Evolutionary conservation across 2,888 invertebrate genomes (phyloP).

Genomic region (Drosophila antonietae): DNA sequence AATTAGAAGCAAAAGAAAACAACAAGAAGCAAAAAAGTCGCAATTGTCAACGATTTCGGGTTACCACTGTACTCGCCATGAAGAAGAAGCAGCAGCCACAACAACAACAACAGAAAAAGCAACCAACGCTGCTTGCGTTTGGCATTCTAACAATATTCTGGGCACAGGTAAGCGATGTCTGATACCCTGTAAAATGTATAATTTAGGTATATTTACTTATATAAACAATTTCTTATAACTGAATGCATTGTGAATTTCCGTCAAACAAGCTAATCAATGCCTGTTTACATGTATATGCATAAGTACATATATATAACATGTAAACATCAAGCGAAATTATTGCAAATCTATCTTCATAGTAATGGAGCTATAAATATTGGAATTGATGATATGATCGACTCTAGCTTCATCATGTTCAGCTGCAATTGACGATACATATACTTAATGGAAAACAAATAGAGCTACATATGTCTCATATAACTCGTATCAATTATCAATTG

Average conservation of each 20-base stretch:
- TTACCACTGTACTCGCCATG: slow-evolving; percentile 50
- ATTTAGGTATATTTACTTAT: background rate
- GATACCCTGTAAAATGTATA: background rate
- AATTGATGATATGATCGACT: background rate
- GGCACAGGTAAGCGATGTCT: slow-evolving; percentile 52
- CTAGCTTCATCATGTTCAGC: too few relatives aligned
- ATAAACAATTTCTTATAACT: background rate
- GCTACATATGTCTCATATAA: background rate
- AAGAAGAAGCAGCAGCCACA: slow-evolving; percentile 36
- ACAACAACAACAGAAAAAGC: slow-evolving; percentile 20
- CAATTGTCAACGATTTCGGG: slow-evolving; percentile 26
- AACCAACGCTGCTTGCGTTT: slow-evolving; percentile 40
- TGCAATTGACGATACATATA: background rate
- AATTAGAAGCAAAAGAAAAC: slow-evolving; percentile 11
- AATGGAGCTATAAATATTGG: background rate
- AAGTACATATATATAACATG: background rate
- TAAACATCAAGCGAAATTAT: background rate
- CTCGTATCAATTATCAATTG: background rate
- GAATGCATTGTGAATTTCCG: background rate
- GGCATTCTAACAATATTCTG: slow-evolving; percentile 56
- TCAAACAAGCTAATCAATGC: background rate
- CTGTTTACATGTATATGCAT: background rate
- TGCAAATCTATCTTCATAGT: background rate
- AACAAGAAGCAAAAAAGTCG: slow-evolving; percentile 22
- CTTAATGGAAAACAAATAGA: background rate